Evolutionary conservation across 2,113 vertebrate genomes (phyloP).

Genomic region (Speoplatyrhinus poulsoni): DNA sequence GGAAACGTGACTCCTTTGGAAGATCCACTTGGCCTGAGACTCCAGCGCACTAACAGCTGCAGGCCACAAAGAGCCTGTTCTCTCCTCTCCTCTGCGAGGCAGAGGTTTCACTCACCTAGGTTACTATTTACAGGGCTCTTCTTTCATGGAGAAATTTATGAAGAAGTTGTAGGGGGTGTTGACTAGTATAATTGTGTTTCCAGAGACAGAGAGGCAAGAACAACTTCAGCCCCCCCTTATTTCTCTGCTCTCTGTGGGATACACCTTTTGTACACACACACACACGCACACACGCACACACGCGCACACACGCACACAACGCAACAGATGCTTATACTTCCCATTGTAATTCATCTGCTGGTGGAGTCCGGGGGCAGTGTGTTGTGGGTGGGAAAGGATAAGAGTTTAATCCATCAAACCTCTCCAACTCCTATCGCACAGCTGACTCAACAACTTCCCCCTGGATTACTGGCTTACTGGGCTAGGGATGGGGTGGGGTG

Average conservation of each 20-base stretch:
- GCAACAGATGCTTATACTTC: no score
- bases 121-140: constrained; percentile 44
- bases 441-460: constrained; percentile 62
- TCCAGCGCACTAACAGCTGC: constrained; percentile 33
- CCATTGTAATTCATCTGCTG: no score
- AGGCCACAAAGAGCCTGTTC: constrained; percentile 61
- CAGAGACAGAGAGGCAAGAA: no score
- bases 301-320: no score
- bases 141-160: constrained; percentile 41
- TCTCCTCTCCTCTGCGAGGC: constrained; percentile 56
- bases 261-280: no score
- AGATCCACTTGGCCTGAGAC: constrained; percentile 52
- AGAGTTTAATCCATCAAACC: constrained; percentile 74
- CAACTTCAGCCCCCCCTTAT: no score
- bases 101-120: constrained; percentile 44
- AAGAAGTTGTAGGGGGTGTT: no score
- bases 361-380: neutral
- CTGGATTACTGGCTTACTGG: no score
- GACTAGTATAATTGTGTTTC: no score
- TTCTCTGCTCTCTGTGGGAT: no score
- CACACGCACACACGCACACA: no score
- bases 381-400: constrained; percentile 56
- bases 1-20: constrained; percentile 51
- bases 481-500: no score
- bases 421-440: constrained; percentile 41